A percentile compares a stretch with the other conserved stretches of the same genome.
Evolutionary conservation across 2,797 vertebrate genomes (phyloP).

Genomic region (Thripadectes ignobilis): DNA sequence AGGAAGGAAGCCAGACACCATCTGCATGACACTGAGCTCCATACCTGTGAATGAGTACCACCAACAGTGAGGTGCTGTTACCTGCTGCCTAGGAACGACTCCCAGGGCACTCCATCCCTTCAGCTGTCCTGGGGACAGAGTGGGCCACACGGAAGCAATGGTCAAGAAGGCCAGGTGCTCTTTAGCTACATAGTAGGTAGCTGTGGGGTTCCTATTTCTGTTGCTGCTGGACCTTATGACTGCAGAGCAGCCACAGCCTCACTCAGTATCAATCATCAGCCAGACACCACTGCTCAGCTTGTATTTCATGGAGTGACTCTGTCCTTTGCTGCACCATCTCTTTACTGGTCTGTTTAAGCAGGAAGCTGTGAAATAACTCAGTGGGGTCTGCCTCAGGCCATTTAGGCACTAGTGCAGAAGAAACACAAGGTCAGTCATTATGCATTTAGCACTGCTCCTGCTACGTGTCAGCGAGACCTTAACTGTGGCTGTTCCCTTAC

Average conservation of each 20-base stretch:
- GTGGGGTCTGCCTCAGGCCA: neutral
- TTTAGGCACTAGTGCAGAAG: neutral
- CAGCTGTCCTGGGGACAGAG: neutral
- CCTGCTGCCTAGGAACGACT: neutral
- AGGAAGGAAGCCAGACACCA: neutral
- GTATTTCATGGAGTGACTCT: neutral
- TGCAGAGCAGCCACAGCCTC: neutral
- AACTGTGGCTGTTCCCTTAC: neutral
- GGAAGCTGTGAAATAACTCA: neutral
- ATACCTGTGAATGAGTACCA: neutral
- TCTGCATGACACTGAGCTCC: neutral
- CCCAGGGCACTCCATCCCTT: neutral
- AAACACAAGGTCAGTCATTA: neutral
- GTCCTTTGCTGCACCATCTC: neutral
- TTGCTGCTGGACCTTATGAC: neutral
- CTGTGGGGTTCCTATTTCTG: neutral
- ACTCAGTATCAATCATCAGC: neutral
- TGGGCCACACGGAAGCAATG: neutral
- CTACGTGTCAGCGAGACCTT: rapidly evolving
- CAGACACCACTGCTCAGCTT: neutral
- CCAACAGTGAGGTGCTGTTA: neutral
- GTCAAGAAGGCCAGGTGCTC: neutral
- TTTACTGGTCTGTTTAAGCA: neutral
- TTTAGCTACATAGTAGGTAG: neutral
- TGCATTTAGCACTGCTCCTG: neutral